These are phyloP conservation scores for Raja brachyura DNA, from an alignment of 2,113 vertebrate genomes.

Conservation along the genomic window DNA sequence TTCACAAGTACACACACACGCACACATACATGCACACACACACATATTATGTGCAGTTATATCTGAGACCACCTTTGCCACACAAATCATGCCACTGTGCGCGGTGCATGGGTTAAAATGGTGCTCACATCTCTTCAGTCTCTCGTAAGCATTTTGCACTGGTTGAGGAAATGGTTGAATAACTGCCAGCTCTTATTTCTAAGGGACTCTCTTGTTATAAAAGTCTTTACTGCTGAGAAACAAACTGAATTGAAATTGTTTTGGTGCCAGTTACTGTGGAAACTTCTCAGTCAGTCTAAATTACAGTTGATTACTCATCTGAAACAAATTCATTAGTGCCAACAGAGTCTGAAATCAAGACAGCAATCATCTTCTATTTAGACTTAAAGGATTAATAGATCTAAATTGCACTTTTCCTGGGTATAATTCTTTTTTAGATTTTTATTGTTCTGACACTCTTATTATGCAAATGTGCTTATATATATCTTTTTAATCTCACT, in stretches of 20 bases:
- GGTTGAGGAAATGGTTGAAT: background rate
- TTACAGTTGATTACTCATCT: slow-evolving; percentile 34
- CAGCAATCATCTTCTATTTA: slow-evolving; percentile 16
- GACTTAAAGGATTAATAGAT: slow-evolving; percentile 34
- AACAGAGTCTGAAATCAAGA: slow-evolving; percentile 17
- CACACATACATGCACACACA: too few relatives aligned
- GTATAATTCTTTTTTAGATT: background rate
- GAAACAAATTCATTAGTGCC: slow-evolving; percentile 27
- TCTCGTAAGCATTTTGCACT: background rate
- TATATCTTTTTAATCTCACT: background rate
- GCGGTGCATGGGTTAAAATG: slow-evolving; percentile 6
- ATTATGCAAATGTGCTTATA: background rate
- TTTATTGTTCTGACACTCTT: background rate
- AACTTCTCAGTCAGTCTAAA: slow-evolving; percentile 34
- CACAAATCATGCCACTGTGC: background rate
- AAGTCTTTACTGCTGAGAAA: slow-evolving; percentile 12
- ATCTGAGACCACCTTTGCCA: background rate
- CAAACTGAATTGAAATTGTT: slow-evolving; percentile 15
- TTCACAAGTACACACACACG: too few relatives aligned
- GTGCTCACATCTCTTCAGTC: background rate
- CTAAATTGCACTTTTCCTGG: background rate
- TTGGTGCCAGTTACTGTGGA: slow-evolving; percentile 28
- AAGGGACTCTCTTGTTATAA: background rate
- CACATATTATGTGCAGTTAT: too few relatives aligned
- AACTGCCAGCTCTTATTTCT: slow-evolving; percentile 26